These are phyloP conservation scores for Aphelocoma californica DNA, from an alignment of 2,797 vertebrate genomes.

Conservation along the genomic window DNA sequence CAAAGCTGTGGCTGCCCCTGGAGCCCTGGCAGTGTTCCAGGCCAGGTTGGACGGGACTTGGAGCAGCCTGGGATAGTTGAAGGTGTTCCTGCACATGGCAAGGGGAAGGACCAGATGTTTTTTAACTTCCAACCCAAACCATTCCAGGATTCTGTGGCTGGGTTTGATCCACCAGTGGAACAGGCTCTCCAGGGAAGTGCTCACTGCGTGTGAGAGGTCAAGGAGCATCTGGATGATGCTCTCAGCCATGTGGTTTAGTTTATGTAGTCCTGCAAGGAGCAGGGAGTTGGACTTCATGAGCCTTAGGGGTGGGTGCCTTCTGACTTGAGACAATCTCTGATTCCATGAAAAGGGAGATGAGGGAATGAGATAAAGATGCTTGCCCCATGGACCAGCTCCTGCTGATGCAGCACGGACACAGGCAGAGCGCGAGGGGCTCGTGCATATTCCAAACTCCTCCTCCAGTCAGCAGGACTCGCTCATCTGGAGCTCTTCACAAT, in stretches of 20 bases:
- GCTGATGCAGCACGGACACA: accelerated
- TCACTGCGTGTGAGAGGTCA: not conserved
- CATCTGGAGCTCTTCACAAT: not conserved
- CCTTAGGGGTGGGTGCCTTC: not conserved
- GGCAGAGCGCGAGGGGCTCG: accelerated
- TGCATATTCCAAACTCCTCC: not conserved
- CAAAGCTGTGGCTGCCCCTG: not conserved
- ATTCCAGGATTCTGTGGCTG: not conserved
- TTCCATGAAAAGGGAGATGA: not conserved
- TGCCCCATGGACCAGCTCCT: not conserved
- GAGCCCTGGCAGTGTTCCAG: accelerated
- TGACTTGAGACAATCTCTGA: not conserved
- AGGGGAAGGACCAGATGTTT: accelerated
- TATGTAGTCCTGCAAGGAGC: not conserved
- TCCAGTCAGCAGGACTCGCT: not conserved
- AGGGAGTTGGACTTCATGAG: accelerated
- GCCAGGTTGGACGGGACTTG: accelerated
- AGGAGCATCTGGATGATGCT: accelerated
- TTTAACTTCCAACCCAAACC: not conserved
- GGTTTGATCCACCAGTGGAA: accelerated
- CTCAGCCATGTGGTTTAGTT: not conserved
- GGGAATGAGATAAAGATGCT: not conserved
- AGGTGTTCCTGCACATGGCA: not conserved
- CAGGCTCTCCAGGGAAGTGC: not conserved
- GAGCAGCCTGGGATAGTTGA: accelerated